These are phyloP conservation scores for Cephus runcator DNA, from an alignment of 2,888 invertebrate species.

Conservation along the genomic window DNA sequence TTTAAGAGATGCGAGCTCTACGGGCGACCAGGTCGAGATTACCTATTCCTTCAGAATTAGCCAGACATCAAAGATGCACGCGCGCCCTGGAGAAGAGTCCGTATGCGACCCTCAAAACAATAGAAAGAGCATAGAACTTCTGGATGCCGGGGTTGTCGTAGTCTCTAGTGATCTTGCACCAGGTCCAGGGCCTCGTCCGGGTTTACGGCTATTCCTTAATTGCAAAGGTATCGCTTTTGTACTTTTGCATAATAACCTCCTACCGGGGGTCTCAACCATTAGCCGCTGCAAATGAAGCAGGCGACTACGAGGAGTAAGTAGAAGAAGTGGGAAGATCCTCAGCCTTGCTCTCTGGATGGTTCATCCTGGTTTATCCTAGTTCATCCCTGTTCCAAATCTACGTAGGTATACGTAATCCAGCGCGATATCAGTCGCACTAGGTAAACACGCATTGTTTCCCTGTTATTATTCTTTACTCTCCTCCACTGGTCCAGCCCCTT, in stretches of 20 bases:
- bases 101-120: slow-evolving; percentile 25
- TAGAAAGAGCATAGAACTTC: background rate
- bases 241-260: slow-evolving; percentile 57
- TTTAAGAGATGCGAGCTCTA: too few species aligned
- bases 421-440: too few species aligned
- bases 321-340: slow-evolving; percentile 4
- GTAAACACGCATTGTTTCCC: too few species aligned
- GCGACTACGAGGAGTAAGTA: slow-evolving; percentile 8
- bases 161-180: too few species aligned
- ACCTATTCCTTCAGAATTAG: slow-evolving; percentile 59
- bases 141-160: too few species aligned
- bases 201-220: slow-evolving; percentile 56
- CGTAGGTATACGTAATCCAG: too few species aligned
- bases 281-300: slow-evolving; percentile 42
- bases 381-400: too few species aligned
- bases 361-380: too few species aligned
- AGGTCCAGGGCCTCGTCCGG: slow-evolving; percentile 19
- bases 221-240: slow-evolving; percentile 62
- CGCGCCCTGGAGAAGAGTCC: slow-evolving; percentile 7
- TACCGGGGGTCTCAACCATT: slow-evolving; percentile 46
- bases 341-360: too few species aligned
- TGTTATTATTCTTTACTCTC: background rate
- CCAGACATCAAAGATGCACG: slow-evolving; percentile 42
- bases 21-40: slow-evolving; percentile 40
- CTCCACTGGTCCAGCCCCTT: background rate